Evolutionary conservation across 2,888 invertebrate species (phyloP).

Genomic region (Pecten maximus): DNA sequence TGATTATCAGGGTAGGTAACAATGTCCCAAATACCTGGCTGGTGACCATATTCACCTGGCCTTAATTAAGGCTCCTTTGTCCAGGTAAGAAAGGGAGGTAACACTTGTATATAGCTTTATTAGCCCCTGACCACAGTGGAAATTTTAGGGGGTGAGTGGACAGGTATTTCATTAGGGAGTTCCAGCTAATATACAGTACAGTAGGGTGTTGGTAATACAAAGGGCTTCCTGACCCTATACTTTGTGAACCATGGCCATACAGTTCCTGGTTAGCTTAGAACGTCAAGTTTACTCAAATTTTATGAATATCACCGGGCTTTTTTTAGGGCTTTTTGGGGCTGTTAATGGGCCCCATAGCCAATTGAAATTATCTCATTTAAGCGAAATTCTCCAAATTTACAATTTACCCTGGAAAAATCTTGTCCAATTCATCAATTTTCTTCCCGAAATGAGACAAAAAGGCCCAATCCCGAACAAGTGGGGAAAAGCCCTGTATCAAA

Average conservation of each 20-base stretch:
- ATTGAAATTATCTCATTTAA: no score
- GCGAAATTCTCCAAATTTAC: no score
- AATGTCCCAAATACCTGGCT: background rate
- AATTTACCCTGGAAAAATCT: no score
- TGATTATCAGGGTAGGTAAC: conserved; percentile 10
- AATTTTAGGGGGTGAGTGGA: background rate
- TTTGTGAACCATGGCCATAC: background rate
- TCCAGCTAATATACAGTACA: background rate
- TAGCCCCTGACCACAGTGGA: background rate
- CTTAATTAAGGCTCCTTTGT: background rate
- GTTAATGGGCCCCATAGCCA: no score
- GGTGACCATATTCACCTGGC: conserved; percentile 1
- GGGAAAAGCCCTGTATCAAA: no score
- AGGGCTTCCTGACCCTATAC: background rate
- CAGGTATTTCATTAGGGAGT: background rate
- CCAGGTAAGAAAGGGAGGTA: conserved; percentile 4
- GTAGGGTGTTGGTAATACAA: background rate
- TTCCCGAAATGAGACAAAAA: no score
- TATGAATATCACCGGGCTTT: no score
- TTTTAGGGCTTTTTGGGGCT: no score
- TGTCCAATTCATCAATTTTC: no score
- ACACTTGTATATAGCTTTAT: background rate
- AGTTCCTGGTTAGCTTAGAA: background rate
- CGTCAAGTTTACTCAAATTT: no score
- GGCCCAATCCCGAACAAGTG: no score